Base-by-base conservation (phyloP, 2,797 vertebrate genomes). In the Anabas testudineus region DNA sequence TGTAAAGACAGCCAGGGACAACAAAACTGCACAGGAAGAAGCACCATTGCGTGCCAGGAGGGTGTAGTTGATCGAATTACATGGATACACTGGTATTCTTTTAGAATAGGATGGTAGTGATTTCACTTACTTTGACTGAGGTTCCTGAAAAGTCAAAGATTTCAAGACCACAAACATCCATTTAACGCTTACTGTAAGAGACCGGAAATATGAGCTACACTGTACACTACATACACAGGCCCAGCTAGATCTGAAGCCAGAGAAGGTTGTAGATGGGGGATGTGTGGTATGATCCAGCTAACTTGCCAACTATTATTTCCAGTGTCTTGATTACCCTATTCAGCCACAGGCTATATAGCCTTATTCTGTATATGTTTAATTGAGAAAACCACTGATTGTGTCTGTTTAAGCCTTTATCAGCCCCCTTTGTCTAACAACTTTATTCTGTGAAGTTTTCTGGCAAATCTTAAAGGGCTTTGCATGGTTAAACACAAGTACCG, bases 401-500 rank as follows among this genome's bases (percentile, higher is more conserved):
- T 90, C 64, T 72, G 58, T 85, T 80, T 4, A 48, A 72, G 63
- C 78, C 78, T 88, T 80, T 68, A 78, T 62, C 30, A 26, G 37
- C 55, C 58, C 70, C 72, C 45, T 81, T 49, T 71, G 55, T 86
- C 88, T 76, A 71, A 75, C 67, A 75, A 81, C 87, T 87, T 69
- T 84, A 68, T 69, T 83, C 84, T 83, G 73, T 88, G 86, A 92
- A 82, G 86, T 91, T 89, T 86, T 85, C 86, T 87, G 89, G 90
- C 80, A 75, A 90, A 88, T 92, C 85, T 83, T 83, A 77, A 90
- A 94, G 94, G 93, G 93, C 94, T 94, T 92, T 88, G 90, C 93
- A 89, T 84, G 88, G 91, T 85, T 80, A 86, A 87, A 89, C 76
- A 88, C 79, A 80, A 64, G 72, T 80, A 86, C 74, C 66, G 75